Percentiles rank a stretch among this genome's conserved stretches.
Conservation (phyloP, 2,888 invertebrate species). For the Cinara cedri region DNA sequence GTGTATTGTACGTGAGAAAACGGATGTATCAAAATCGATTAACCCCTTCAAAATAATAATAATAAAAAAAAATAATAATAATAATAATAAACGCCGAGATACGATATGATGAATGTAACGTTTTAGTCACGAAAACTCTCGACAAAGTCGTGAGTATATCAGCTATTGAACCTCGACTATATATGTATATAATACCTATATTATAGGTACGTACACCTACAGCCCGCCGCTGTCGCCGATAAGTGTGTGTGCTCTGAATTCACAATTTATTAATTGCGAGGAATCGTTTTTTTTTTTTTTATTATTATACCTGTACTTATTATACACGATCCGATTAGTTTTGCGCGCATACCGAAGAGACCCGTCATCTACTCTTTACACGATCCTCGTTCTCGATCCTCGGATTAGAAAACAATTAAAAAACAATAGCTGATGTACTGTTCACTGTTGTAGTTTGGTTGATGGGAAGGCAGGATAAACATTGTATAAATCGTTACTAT, state of each 20-base stretch:
- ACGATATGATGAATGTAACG: constrained; percentile 18
- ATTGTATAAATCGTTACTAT: too few species aligned
- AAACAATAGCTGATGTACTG: too few species aligned
- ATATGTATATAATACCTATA: too few species aligned
- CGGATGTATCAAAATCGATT: constrained; percentile 49
- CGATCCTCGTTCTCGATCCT: constrained; percentile 27
- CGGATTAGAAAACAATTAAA: background rate
- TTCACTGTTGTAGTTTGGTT: too few species aligned
- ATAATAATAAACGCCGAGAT: background rate
- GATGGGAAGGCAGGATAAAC: too few species aligned
- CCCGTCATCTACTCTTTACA: constrained; percentile 29
- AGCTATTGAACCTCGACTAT: constrained; percentile 7
- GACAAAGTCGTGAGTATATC: constrained; percentile 44
- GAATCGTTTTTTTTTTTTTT: background rate
- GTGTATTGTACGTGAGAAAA: constrained; percentile 49
- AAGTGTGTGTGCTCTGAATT: constrained; percentile 25
- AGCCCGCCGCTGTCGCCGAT: too few species aligned
- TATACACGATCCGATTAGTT: constrained; percentile 31
- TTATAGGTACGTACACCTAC: too few species aligned
- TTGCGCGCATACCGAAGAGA: constrained; percentile 16
- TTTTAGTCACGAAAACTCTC: constrained; percentile 51
- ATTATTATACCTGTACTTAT: background rate
- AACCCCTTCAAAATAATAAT: constrained; percentile 42
- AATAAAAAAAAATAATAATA: background rate
- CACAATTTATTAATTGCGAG: constrained; percentile 44